A percentile compares a stretch with the other conserved stretches of the same genome.
phyloP scores from a whole-genome alignment of 1,140 invertebrate species.

The Scaptomyza graminum region DNA sequence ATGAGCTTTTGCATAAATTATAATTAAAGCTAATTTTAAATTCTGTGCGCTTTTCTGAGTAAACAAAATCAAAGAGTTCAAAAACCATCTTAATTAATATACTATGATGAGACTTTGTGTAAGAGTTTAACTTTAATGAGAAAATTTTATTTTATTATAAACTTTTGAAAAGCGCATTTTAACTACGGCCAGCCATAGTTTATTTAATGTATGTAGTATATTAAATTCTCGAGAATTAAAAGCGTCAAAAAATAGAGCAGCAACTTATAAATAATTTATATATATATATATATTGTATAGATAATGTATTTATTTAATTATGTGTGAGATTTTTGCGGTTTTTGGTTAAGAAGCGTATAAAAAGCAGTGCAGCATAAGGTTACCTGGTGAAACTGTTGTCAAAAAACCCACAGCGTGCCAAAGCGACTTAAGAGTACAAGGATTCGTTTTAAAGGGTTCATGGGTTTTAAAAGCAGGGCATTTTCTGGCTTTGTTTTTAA shows the following conservation, averaged over 20 bases:
- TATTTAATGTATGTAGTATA: too few relatives aligned
- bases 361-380: conserved; percentile 82
- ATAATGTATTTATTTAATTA: conserved; percentile 37
- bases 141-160: too few relatives aligned
- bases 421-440: conserved; percentile 84
- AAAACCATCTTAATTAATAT: too few relatives aligned
- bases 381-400: conserved; percentile 84
- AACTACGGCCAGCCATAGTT: conserved; percentile 19
- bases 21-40: conserved; percentile 51
- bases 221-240: conserved; percentile 6
- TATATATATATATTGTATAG: conserved; percentile 6
- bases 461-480: conserved; percentile 56
- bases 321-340: conserved; percentile 37
- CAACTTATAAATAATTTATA: conserved; percentile 32
- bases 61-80: conserved; percentile 6
- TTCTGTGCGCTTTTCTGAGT: conserved; percentile 44
- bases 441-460: conserved; percentile 52
- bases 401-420: conserved; percentile 85
- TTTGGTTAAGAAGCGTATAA: conserved; percentile 69
- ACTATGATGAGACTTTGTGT: background rate
- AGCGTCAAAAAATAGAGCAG: conserved; percentile 34
- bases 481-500: conserved; percentile 11
- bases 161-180: conserved; percentile 15
- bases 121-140: too few relatives aligned
- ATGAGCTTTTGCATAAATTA: conserved; percentile 56